A percentile compares a stretch with the other conserved stretches of the same genome.
Evolutionary conservation across 2,113 vertebrate genomes (phyloP).

Genomic region (Noctilio leporinus): DNA sequence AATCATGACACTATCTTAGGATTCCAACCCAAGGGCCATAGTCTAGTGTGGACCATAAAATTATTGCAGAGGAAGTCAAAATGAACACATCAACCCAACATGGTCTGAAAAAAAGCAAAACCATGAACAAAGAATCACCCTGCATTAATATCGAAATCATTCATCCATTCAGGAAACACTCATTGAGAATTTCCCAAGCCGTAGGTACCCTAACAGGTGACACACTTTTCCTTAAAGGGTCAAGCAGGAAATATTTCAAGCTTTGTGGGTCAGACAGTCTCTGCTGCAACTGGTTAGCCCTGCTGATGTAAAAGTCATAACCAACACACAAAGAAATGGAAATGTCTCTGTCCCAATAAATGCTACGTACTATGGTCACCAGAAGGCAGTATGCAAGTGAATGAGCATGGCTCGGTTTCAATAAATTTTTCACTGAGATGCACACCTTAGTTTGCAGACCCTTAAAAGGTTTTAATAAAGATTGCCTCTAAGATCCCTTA

Average conservation of each 20-base stretch:
- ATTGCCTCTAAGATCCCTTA: neutral
- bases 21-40: neutral
- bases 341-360: neutral
- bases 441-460: neutral
- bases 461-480: neutral
- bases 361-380: neutral
- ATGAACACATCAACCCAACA: neutral
- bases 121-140: neutral
- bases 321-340: neutral
- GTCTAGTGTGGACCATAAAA: neutral
- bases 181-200: fast-evolving
- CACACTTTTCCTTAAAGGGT: neutral
- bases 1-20: fast-evolving
- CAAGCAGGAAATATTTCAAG: neutral
- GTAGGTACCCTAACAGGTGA: neutral
- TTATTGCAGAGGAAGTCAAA: neutral
- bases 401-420: too few species aligned
- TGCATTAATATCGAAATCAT: too few species aligned
- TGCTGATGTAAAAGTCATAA: neutral
- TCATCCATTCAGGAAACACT: neutral
- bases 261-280: neutral
- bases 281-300: neutral
- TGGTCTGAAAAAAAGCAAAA: neutral
- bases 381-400: neutral
- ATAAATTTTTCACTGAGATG: neutral